phyloP scores from a whole-genome alignment of 2,888 invertebrate species.

The Alsophila aescularia region DNA sequence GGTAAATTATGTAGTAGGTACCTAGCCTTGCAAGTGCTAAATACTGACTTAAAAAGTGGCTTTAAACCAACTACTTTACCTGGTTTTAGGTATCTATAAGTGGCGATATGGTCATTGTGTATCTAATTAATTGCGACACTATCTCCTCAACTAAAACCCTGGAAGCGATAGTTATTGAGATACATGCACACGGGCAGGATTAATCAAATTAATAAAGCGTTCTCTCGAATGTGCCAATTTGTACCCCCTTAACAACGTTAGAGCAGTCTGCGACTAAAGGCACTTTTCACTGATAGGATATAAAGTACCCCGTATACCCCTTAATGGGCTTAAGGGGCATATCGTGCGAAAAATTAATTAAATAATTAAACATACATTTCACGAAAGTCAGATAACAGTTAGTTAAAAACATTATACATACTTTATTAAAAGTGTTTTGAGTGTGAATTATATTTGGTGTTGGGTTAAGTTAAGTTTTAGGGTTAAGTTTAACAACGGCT shows the following conservation, averaged over 20 bases:
- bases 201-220: conserved; percentile 63
- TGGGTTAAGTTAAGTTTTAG: not conserved
- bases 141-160: conserved; percentile 10
- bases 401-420: no score
- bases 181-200: conserved; percentile 44
- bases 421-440: conserved; percentile 7
- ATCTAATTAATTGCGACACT: not conserved
- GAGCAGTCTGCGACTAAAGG: conserved; percentile 8
- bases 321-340: conserved; percentile 43
- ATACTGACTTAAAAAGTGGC: no score
- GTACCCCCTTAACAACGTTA: conserved; percentile 14
- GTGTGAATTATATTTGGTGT: not conserved
- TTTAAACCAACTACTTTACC: not conserved
- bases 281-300: conserved; percentile 29
- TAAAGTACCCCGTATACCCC: conserved; percentile 27
- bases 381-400: conserved; percentile 2
- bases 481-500: no score
- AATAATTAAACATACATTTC: conserved; percentile 12
- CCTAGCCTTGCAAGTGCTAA: no score
- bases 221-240: conserved; percentile 51
- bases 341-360: conserved; percentile 42
- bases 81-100: no score
- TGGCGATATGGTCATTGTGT: no score
- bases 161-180: conserved; percentile 35
- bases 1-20: no score